Conservation (phyloP, 1,140 invertebrate species). For the Eueides isabella region DNA sequence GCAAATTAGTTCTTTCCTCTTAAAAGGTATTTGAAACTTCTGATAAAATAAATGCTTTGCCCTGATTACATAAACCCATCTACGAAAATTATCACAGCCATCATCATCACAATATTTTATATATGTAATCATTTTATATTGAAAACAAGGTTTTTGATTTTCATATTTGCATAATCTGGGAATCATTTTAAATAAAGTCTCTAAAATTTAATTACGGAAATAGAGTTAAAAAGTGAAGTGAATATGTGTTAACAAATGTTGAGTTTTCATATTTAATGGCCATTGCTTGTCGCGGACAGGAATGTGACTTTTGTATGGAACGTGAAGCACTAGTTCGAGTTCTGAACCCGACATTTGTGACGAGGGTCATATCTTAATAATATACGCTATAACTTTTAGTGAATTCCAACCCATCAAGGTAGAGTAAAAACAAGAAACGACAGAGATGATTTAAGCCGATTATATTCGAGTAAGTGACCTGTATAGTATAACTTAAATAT, state of each 20-base stretch:
- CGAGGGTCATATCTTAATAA: slow-evolving; percentile 52
- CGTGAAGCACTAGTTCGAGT: slow-evolving; percentile 26
- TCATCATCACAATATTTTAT: too few relatives aligned
- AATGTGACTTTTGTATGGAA: slow-evolving; percentile 40
- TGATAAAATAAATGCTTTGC: too few relatives aligned
- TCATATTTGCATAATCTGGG: too few relatives aligned
- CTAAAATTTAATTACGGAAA: neutral
- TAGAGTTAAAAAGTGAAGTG: neutral
- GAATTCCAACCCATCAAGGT: neutral
- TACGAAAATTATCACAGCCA: too few relatives aligned
- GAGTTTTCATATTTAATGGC: slow-evolving; percentile 62
- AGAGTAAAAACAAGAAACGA: neutral
- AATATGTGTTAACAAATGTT: slow-evolving; percentile 43
- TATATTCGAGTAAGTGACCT: neutral
- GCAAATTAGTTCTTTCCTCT: too few relatives aligned
- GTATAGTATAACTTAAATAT: neutral
- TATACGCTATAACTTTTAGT: slow-evolving; percentile 16
- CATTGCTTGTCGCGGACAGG: slow-evolving; percentile 51
- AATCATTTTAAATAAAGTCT: neutral
- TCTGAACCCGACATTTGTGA: slow-evolving; percentile 41
- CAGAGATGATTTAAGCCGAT: neutral
- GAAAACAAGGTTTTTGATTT: too few relatives aligned
- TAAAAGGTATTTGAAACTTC: too few relatives aligned
- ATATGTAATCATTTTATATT: too few relatives aligned
- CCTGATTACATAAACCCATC: too few relatives aligned